Conservation (phyloP, 1,140 invertebrate species). For the Tetraneura akinire region DNA sequence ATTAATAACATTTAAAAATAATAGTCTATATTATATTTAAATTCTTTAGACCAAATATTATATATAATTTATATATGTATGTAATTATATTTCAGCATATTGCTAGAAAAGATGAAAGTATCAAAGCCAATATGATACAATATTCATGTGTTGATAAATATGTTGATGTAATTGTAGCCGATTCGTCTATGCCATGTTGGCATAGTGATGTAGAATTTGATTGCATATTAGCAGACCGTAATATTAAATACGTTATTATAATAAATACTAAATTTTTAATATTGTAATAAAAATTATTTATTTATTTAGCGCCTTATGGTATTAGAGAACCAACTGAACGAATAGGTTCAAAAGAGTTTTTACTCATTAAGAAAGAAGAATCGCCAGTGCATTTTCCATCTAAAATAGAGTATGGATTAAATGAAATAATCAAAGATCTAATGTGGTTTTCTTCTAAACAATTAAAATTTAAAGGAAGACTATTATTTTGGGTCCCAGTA, state of each 20-base stretch:
- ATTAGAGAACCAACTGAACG: conserved; percentile 87
- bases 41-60: too few species aligned
- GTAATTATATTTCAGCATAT: conserved; percentile 50
- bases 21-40: too few species aligned
- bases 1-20: too few species aligned
- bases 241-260: conserved; percentile 60
- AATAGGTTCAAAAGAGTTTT: conserved; percentile 66
- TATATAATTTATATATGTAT: background rate
- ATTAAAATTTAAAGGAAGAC: conserved; percentile 72
- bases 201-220: conserved; percentile 71
- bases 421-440: conserved; percentile 80
- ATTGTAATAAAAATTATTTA: conserved; percentile 49
- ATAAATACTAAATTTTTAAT: background rate
- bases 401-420: conserved; percentile 81
- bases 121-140: conserved; percentile 81
- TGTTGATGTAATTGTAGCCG: conserved; percentile 85
- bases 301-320: conserved; percentile 84
- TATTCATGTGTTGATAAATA: conserved; percentile 77
- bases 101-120: conserved; percentile 75
- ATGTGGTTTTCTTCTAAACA: conserved; percentile 78
- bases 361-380: conserved; percentile 55
- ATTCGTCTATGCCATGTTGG: conserved; percentile 85
- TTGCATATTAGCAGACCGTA: conserved; percentile 93
- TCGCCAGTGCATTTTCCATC: conserved; percentile 76
- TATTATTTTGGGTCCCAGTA: conserved; percentile 92